Evolutionary conservation across 2,113 vertebrate genomes (phyloP).

Genomic region (Halcyon malimbica): DNA sequence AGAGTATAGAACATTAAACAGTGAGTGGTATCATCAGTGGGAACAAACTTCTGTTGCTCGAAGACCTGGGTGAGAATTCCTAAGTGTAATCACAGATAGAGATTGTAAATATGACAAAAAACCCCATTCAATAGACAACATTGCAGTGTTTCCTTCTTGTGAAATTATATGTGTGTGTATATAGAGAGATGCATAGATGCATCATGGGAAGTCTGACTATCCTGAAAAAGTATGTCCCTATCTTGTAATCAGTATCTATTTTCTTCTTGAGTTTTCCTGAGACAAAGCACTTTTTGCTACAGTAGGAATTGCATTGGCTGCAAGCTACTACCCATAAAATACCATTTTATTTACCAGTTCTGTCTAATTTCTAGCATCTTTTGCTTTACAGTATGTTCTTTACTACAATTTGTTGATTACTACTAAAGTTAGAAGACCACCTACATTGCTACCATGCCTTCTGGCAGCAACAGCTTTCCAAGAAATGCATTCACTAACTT

Average conservation of each 20-base stretch:
- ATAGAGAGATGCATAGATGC: rapidly evolving
- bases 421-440: neutral
- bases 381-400: neutral
- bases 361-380: neutral
- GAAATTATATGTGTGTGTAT: neutral
- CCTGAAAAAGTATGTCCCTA: neutral
- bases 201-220: neutral
- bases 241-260: neutral
- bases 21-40: neutral
- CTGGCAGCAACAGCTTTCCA: neutral
- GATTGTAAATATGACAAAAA: neutral
- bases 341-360: neutral
- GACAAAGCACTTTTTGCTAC: neutral
- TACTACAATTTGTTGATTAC: neutral
- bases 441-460: neutral
- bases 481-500: constrained; percentile 3
- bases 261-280: neutral
- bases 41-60: neutral
- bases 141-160: neutral
- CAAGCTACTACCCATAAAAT: neutral
- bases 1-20: neutral
- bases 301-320: neutral
- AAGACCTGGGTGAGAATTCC: neutral
- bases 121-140: neutral
- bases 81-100: neutral